These are phyloP conservation scores for Prolemur simus DNA, from an alignment of 2,113 vertebrate genomes.

Conservation along the genomic window DNA sequence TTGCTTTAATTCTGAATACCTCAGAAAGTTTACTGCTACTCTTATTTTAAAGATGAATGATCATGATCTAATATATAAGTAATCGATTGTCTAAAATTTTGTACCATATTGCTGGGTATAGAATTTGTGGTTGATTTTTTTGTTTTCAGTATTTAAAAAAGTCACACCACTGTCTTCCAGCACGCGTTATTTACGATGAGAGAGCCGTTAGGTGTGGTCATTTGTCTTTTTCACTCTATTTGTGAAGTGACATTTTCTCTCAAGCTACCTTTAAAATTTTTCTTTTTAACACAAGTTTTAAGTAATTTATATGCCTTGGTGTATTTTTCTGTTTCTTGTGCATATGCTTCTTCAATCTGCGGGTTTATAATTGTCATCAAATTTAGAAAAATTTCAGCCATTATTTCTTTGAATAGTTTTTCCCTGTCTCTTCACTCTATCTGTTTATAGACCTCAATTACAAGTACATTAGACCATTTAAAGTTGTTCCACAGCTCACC, in stretches of 20 bases:
- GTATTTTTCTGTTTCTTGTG: not conserved
- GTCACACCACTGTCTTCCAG: not conserved
- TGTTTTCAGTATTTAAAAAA: not conserved
- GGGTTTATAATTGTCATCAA: not conserved
- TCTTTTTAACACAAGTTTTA: not conserved
- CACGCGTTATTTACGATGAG: not conserved
- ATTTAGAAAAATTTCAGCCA: not conserved
- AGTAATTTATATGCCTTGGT: not conserved
- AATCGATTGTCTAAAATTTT: not conserved
- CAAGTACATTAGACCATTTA: not conserved
- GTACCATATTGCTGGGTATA: not conserved
- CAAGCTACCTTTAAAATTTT: not conserved
- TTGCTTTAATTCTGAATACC: not conserved
- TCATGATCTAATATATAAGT: not conserved
- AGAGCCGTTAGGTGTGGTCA: not conserved
- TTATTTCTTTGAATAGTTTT: not conserved
- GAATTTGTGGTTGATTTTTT: not conserved
- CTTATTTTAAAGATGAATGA: not conserved
- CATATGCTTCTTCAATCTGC: not conserved
- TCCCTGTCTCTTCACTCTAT: not conserved
- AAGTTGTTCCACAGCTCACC: not conserved
- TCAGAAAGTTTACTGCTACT: not conserved
- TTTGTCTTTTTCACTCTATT: not conserved
- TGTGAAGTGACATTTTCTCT: not conserved
- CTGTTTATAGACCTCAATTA: not conserved